Conservation (phyloP, 1,140 invertebrate species). For the Pygmarrhopalites habei region DNA sequence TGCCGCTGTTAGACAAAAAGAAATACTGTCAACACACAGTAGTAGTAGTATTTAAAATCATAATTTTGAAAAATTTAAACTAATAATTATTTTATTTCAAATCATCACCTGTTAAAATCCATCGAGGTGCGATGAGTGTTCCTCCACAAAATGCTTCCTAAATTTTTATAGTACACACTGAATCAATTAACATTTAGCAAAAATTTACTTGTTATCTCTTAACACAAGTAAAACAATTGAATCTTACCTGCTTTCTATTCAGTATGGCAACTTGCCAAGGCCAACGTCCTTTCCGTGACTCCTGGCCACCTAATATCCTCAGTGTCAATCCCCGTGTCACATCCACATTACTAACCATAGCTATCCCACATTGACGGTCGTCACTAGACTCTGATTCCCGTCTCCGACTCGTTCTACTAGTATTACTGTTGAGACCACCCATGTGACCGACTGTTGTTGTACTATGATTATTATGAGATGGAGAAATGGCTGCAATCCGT, state of each 20-base stretch:
- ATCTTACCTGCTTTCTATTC: constrained; percentile 64
- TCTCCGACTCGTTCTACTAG: no score
- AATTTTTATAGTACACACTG: no score
- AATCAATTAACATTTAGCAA: no score
- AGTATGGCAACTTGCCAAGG: constrained; percentile 88
- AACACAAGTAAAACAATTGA: background rate
- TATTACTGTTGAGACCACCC: background rate
- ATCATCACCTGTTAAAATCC: constrained; percentile 87
- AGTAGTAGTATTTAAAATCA: no score
- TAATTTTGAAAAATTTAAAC: no score
- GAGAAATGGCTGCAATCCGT: background rate
- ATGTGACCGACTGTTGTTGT: background rate
- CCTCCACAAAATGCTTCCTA: constrained; percentile 88
- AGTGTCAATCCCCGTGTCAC: constrained; percentile 41
- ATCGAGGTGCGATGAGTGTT: constrained; percentile 71
- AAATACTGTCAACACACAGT: no score
- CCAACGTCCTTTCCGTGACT: constrained; percentile 71
- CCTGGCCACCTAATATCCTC: constrained; percentile 76
- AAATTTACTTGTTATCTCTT: no score
- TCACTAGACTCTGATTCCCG: no score
- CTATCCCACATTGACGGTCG: constrained; percentile 28
- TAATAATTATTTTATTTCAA: no score
- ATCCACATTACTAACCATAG: constrained; percentile 20
- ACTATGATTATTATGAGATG: background rate
- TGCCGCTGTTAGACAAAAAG: no score